phyloP scores from a whole-genome alignment of 2,113 vertebrate genomes.

The Trichechus manatus region DNA sequence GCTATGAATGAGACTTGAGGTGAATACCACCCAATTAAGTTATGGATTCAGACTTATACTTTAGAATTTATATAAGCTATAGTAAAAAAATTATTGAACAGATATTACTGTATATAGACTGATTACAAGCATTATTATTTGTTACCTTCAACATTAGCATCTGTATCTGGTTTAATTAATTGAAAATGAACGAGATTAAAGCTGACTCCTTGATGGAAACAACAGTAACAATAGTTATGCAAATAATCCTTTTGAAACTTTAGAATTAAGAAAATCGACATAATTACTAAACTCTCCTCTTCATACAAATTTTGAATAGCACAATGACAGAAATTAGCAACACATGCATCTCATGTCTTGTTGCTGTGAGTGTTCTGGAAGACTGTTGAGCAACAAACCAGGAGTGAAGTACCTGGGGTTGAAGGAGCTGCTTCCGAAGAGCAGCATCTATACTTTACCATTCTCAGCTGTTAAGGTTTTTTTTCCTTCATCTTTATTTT shows the following conservation, averaged over 20 bases:
- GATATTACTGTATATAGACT: not conserved
- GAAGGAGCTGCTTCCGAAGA: not conserved
- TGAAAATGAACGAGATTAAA: constrained; percentile 25
- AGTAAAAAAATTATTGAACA: not conserved
- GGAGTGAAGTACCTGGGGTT: not conserved
- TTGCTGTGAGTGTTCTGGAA: not conserved
- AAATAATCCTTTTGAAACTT: constrained; percentile 18
- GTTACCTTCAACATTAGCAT: not conserved
- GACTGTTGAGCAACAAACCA: not conserved
- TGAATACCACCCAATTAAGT: not conserved
- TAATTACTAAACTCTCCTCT: not conserved
- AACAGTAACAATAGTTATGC: not conserved
- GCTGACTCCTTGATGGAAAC: not conserved
- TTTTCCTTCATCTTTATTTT: not conserved
- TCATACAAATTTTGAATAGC: not conserved
- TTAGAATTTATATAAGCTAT: not conserved
- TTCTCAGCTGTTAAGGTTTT: not conserved
- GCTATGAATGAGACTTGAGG: not conserved
- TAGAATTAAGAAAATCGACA: constrained; percentile 29
- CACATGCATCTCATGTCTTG: not conserved
- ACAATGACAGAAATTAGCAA: not conserved
- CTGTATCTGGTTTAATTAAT: not conserved
- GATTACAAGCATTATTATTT: not conserved
- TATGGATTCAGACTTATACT: not conserved
- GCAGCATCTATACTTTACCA: not conserved